Evolutionary conservation across 2,797 vertebrate genomes (phyloP).

Genomic region (Platyrinchus mystaceus): DNA sequence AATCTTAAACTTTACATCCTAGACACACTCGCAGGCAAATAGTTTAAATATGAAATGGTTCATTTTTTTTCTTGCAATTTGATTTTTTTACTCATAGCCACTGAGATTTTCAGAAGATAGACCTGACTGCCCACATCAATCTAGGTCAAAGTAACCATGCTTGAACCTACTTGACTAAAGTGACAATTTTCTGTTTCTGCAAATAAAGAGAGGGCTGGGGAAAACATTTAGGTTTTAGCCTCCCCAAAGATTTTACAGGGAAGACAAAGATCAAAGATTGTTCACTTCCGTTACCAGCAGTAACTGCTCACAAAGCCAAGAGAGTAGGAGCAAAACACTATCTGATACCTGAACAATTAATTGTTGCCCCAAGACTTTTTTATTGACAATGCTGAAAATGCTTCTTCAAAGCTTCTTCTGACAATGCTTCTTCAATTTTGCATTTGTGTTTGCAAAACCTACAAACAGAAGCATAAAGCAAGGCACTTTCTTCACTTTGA

Average conservation of each 20-base stretch:
- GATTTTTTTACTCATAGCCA: not conserved
- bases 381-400: not conserved
- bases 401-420: not conserved
- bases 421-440: not conserved
- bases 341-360: not conserved
- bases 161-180: not conserved
- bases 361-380: not conserved
- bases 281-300: not conserved
- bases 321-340: not conserved
- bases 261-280: not conserved
- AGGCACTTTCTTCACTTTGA: not conserved
- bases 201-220: not conserved
- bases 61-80: not conserved
- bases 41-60: not conserved
- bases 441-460: not conserved
- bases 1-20: not conserved
- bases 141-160: not conserved
- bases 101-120: not conserved
- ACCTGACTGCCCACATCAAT: not conserved
- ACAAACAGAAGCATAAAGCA: not conserved
- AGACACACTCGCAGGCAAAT: fast-evolving
- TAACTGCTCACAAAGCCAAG: not conserved
- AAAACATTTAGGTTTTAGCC: not conserved
- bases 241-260: not conserved
- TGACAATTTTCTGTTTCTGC: not conserved